Evolutionary conservation across 92 coral and sea anemone species (phyloP).

Genomic region (Pocillopora meandrina): DNA sequence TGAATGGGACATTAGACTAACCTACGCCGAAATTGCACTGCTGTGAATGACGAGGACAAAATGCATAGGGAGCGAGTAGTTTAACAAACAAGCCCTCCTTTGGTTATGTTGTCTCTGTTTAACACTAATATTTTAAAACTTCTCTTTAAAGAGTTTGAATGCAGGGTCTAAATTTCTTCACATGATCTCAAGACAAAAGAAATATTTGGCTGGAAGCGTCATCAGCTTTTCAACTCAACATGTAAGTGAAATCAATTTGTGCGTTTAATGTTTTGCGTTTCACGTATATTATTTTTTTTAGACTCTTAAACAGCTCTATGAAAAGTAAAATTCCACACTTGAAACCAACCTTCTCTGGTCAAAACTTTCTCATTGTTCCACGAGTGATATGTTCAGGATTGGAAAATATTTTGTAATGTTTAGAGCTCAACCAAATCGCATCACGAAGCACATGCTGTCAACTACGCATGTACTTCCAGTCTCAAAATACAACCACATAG

Average conservation of each 20-base stretch:
- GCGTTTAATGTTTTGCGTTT: not conserved
- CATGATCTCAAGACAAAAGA: slow-evolving; percentile 86
- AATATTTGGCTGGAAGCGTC: slow-evolving; percentile 94
- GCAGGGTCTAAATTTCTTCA: slow-evolving; percentile 90
- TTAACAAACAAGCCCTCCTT: too few species aligned
- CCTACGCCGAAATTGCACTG: too few species aligned
- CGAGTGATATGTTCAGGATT: not conserved
- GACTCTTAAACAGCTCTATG: too few species aligned
- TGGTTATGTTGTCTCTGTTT: too few species aligned
- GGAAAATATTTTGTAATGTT: not conserved
- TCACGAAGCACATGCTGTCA: not conserved
- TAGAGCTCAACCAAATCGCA: not conserved
- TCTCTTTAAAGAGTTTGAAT: slow-evolving; percentile 38
- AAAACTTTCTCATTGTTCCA: not conserved
- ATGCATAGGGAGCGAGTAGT: too few species aligned
- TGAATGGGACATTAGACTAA: too few species aligned
- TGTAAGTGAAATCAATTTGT: slow-evolving; percentile 39
- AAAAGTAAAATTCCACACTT: too few species aligned
- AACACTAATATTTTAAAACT: not conserved
- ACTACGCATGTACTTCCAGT: not conserved
- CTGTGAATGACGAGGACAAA: too few species aligned
- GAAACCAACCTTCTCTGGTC: too few species aligned
- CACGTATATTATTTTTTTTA: too few species aligned
- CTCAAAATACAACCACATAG: too few species aligned
- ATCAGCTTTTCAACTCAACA: slow-evolving; percentile 86